These are phyloP conservation scores for Ypsolopha scabrella DNA, from an alignment of 2,888 invertebrate species.

Conservation along the genomic window DNA sequence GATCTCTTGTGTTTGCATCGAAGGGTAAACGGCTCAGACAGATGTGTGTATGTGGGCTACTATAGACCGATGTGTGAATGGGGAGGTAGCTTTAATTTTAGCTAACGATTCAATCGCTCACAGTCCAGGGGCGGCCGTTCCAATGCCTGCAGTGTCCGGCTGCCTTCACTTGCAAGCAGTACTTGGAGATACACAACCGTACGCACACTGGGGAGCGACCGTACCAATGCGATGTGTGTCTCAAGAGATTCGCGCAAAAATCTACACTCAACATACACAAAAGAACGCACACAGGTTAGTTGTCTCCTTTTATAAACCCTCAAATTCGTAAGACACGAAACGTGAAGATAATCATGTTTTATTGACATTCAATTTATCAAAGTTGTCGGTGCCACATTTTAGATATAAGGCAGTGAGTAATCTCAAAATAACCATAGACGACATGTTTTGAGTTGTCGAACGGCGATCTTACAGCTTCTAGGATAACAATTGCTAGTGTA, in stretches of 20 bases:
- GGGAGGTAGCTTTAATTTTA: constrained; percentile 5
- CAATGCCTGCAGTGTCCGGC: constrained; percentile 72
- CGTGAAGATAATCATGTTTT: not conserved
- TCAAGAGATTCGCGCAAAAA: constrained; percentile 86
- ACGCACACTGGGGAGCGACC: constrained; percentile 69
- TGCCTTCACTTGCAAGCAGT: constrained; percentile 71
- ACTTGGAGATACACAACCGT: constrained; percentile 67
- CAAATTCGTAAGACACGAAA: constrained; percentile 4
- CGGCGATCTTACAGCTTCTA: no score
- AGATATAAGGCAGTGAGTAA: constrained; percentile 12
- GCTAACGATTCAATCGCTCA: constrained; percentile 21
- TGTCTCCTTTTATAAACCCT: constrained; percentile 5
- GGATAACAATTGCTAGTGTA: no score
- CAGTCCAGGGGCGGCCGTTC: constrained; percentile 71
- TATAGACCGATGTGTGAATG: constrained; percentile 12
- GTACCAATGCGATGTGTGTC: constrained; percentile 79
- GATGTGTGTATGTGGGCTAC: constrained; percentile 38
- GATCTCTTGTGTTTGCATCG: not conserved
- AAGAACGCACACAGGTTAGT: constrained; percentile 78
- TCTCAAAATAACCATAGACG: no score
- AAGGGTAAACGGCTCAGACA: not conserved
- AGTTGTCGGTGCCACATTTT: constrained; percentile 65
- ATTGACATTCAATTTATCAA: constrained; percentile 7
- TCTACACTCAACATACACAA: constrained; percentile 86
- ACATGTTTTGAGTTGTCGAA: no score